phyloP scores from a whole-genome alignment of 2,113 vertebrate species.

The Myxocyprinus asiaticus region DNA sequence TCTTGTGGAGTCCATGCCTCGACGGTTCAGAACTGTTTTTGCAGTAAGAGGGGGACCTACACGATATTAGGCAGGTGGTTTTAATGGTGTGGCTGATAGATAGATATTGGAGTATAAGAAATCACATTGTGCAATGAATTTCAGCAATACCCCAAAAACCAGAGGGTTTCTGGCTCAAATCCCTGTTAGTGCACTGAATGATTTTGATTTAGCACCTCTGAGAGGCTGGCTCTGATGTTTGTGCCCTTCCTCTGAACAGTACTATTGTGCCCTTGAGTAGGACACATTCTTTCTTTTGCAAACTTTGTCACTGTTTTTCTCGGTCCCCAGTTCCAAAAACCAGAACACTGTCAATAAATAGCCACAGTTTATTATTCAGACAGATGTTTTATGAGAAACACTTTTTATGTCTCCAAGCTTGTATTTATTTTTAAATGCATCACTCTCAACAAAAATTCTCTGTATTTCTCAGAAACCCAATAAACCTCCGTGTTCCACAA shows the following conservation, averaged over 20 bases:
- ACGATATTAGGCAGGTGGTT: too few species aligned
- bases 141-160: too few species aligned
- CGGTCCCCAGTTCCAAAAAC: neutral
- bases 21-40: too few species aligned
- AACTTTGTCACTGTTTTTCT: neutral
- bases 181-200: neutral
- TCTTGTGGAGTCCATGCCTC: too few species aligned
- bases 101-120: too few species aligned
- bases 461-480: neutral
- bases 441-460: neutral
- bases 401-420: constrained; percentile 5
- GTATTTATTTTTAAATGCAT: neutral
- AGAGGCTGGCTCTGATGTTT: neutral
- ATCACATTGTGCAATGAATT: neutral
- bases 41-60: too few species aligned
- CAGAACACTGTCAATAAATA: neutral
- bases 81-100: too few species aligned
- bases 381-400: constrained; percentile 17
- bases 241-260: neutral
- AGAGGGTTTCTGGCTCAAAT: neutral
- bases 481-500: constrained; percentile 1
- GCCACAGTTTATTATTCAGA: neutral
- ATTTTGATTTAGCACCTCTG: constrained; percentile 8
- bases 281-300: too few species aligned
- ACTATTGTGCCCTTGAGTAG: constrained; percentile 2